Evolutionary conservation across 2,113 vertebrate genomes (phyloP).

Genomic region (Proterorhinus semilunaris): DNA sequence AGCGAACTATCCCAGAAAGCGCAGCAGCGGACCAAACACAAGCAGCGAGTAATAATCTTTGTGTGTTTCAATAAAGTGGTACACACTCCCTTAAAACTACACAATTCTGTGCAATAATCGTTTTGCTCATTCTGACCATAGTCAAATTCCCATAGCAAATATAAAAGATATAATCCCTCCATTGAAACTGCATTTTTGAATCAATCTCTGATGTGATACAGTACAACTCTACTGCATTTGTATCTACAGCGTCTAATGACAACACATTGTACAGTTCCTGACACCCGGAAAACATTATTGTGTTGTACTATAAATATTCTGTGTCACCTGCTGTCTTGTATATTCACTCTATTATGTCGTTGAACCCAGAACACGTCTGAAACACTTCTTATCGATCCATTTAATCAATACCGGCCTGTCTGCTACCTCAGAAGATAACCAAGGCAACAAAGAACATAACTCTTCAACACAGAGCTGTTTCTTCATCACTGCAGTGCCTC

Average conservation of each 20-base stretch:
- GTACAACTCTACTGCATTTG: too few relatives aligned
- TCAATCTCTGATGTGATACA: too few relatives aligned
- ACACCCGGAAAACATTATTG: neutral
- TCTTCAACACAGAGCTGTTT: slow-evolving; percentile 28
- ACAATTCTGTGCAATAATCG: too few relatives aligned
- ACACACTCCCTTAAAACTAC: too few relatives aligned
- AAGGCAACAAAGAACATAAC: neutral
- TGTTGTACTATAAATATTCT: neutral
- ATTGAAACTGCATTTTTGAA: neutral
- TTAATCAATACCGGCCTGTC: slow-evolving; percentile 7
- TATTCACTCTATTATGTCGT: slow-evolving; percentile 5
- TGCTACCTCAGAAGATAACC: slow-evolving; percentile 9
- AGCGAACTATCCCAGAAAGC: too few relatives aligned
- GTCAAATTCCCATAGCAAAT: too few relatives aligned
- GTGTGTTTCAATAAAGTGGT: too few relatives aligned
- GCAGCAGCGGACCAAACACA: too few relatives aligned
- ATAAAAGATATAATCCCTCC: neutral
- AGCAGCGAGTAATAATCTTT: too few relatives aligned
- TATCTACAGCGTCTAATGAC: too few relatives aligned
- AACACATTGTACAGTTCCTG: too few relatives aligned
- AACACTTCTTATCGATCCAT: slow-evolving; percentile 1
- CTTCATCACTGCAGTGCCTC: slow-evolving; percentile 36
- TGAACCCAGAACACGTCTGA: neutral
- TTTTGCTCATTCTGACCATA: too few relatives aligned
- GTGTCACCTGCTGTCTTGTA: neutral